A percentile compares a stretch with the other conserved stretches of the same genome.
Conservation (phyloP, 1,140 invertebrate genomes). For the Cyphomyrmex costatus region DNA sequence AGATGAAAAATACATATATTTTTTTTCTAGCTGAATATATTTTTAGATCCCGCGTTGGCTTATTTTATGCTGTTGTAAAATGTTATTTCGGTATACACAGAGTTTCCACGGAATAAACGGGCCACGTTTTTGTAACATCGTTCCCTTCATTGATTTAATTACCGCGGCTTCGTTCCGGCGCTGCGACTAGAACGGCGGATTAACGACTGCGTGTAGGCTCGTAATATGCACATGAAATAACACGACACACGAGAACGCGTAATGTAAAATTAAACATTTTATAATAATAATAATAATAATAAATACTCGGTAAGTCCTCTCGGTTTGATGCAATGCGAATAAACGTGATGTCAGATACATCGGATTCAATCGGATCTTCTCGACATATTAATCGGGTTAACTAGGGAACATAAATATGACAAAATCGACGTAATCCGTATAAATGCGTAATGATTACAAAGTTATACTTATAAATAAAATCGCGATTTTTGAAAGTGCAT, state of each 20-base stretch:
- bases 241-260: not conserved
- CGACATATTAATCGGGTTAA: slow-evolving; percentile 12
- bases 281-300: slow-evolving; percentile 13
- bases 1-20: not conserved
- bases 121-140: slow-evolving; percentile 24
- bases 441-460: slow-evolving; percentile 13
- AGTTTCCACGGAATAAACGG: not conserved
- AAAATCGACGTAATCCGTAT: not conserved
- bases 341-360: slow-evolving; percentile 24
- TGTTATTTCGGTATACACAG: slow-evolving; percentile 28
- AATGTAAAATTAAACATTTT: slow-evolving; percentile 40
- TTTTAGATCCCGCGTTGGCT: slow-evolving; percentile 1
- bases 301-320: slow-evolving; percentile 19
- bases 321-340: not conserved
- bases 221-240: slow-evolving; percentile 30
- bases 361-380: slow-evolving; percentile 20
- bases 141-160: slow-evolving; percentile 48
- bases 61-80: slow-evolving; percentile 29
- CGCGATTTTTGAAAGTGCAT: not conserved
- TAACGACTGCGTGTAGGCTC: slow-evolving; percentile 3
- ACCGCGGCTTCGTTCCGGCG: slow-evolving; percentile 12
- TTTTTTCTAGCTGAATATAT: slow-evolving; percentile 14
- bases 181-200: slow-evolving; percentile 17
- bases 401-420: slow-evolving; percentile 1
- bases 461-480: not conserved